Conservation (phyloP, 1,140 invertebrate genomes). For the Ostrea denselamellosa region DNA sequence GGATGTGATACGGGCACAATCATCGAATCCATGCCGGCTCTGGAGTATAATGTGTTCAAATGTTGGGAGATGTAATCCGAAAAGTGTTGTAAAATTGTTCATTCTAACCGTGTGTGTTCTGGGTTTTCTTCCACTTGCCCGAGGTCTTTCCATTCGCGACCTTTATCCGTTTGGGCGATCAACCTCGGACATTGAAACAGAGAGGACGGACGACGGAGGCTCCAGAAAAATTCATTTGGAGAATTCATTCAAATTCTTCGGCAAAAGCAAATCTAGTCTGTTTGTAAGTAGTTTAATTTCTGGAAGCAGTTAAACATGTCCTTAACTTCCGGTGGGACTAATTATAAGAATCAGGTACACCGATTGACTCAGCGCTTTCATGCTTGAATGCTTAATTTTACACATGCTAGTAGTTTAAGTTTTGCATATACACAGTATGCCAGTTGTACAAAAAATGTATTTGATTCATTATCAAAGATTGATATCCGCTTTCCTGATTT, state of each 20-base stretch:
- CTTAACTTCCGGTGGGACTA: constrained; percentile 2
- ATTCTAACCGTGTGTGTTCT: constrained; percentile 9
- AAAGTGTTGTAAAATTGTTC: constrained; percentile 27
- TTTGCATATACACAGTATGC: background rate
- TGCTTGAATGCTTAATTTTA: constrained; percentile 25
- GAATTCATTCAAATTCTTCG: constrained; percentile 29
- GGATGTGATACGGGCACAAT: constrained; percentile 33
- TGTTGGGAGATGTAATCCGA: constrained; percentile 35
- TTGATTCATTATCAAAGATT: background rate
- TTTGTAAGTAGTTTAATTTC: constrained; percentile 34
- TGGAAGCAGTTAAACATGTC: background rate
- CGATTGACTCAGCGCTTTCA: constrained; percentile 12
- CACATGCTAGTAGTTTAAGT: background rate
- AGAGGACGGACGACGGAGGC: background rate
- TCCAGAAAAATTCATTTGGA: background rate
- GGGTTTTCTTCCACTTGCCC: background rate
- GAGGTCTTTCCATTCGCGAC: background rate
- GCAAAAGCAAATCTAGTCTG: constrained; percentile 16
- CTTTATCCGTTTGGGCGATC: constrained; percentile 5
- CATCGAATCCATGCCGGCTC: constrained; percentile 22
- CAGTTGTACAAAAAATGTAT: background rate
- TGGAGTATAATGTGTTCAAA: constrained; percentile 42
- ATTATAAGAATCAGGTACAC: constrained; percentile 24
- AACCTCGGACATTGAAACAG: background rate
- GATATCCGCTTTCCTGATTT: background rate